phyloP scores from a whole-genome alignment of 2,797 vertebrate genomes.

The Carapus acus region DNA sequence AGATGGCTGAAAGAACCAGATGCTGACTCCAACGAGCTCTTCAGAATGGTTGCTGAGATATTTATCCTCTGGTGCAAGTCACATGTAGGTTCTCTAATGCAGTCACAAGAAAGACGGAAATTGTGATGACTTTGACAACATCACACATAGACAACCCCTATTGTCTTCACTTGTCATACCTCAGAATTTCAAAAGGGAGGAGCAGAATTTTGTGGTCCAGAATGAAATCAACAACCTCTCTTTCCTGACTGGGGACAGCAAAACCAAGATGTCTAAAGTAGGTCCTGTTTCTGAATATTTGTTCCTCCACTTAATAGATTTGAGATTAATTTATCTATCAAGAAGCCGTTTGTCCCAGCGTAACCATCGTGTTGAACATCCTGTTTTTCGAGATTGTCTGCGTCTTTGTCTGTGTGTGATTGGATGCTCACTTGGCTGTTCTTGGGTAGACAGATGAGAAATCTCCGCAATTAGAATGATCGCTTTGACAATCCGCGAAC shows the following conservation, averaged over 20 bases:
- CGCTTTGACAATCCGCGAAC: too few relatives aligned
- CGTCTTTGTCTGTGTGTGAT: constrained; percentile 2
- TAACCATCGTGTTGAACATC: not conserved
- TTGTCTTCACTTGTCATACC: constrained; percentile 24
- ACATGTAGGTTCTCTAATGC: constrained; percentile 76
- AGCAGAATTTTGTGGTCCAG: constrained; percentile 99
- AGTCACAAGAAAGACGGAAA: not conserved
- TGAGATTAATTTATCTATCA: not conserved
- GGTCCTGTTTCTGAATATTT: constrained; percentile 13
- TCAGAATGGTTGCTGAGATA: constrained; percentile 97
- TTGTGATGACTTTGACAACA: not conserved
- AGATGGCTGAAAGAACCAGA: constrained; percentile 97
- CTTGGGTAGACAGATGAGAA: not conserved
- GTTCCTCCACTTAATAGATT: too few relatives aligned
- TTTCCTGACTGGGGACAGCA: constrained; percentile 96
- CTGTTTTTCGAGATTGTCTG: not conserved
- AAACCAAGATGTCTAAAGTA: constrained; percentile 99
- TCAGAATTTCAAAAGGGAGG: constrained; percentile 98
- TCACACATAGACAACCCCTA: not conserved
- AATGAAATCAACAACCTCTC: constrained; percentile 99
- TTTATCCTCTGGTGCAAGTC: constrained; percentile 99
- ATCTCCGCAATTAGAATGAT: too few relatives aligned
- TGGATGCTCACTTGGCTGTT: not conserved
- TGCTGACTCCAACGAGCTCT: constrained; percentile 89
- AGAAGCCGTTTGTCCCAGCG: not conserved